These are phyloP conservation scores for Melipona bicolor DNA, from an alignment of 2,888 invertebrate species.

Conservation along the genomic window DNA sequence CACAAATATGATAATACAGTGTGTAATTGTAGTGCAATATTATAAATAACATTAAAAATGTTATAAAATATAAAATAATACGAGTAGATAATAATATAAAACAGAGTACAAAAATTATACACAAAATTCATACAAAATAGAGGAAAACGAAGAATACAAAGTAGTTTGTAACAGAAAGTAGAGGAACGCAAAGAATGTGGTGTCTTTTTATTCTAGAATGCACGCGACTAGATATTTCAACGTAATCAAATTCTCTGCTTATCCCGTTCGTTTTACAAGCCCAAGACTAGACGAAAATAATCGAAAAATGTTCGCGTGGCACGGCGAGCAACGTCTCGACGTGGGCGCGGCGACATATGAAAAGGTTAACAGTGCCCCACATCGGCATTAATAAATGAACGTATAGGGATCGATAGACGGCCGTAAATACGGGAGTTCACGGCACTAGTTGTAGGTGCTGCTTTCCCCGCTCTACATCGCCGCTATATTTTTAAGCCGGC, in stretches of 20 bases:
- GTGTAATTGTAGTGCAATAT: too few relatives aligned
- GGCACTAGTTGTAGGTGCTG: slow-evolving; percentile 9
- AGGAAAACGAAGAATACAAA: too few relatives aligned
- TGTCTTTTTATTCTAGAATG: too few relatives aligned
- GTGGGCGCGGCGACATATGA: slow-evolving; percentile 47
- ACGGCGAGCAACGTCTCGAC: not conserved
- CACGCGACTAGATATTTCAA: not conserved
- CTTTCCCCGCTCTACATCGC: not conserved
- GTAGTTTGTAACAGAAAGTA: too few relatives aligned
- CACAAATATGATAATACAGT: too few relatives aligned
- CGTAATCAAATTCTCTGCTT: not conserved
- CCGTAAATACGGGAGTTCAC: slow-evolving; percentile 36
- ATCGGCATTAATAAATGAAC: slow-evolving; percentile 68
- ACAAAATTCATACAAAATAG: too few relatives aligned
- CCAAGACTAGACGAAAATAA: not conserved
- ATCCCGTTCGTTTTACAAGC: not conserved
- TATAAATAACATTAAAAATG: too few relatives aligned
- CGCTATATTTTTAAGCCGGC: slow-evolving; percentile 37
- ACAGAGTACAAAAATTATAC: too few relatives aligned
- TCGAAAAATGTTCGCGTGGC: slow-evolving; percentile 6
- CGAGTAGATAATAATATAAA: too few relatives aligned
- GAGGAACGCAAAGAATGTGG: too few relatives aligned
- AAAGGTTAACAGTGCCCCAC: slow-evolving; percentile 64
- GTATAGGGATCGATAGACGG: slow-evolving; percentile 63
- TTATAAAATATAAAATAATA: too few relatives aligned